Conservation (phyloP, 2,888 invertebrate genomes). For the Epinotia nisella region DNA sequence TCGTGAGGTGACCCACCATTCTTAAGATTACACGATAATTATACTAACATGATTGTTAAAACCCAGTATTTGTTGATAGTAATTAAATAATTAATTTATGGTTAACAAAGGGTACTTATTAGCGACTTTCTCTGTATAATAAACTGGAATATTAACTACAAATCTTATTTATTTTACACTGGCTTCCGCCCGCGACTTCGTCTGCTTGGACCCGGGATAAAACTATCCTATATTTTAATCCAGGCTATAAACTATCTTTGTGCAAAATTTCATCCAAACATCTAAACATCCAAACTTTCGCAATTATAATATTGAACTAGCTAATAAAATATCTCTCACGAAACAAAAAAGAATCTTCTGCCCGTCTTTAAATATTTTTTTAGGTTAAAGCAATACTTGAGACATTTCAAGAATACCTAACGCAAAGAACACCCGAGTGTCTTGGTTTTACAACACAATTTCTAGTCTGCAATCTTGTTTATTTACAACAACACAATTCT, state of each 20-base stretch:
- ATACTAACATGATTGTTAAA: neutral
- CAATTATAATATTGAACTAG: too few relatives aligned
- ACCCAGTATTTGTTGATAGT: neutral
- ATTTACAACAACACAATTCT: too few relatives aligned
- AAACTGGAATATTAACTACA: slow-evolving; percentile 2
- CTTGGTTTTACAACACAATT: neutral
- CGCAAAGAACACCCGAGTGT: neutral
- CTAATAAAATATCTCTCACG: neutral
- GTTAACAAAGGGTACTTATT: slow-evolving; percentile 26
- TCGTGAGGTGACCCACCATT: too few relatives aligned
- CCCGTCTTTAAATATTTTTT: neutral
- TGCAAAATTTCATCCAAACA: too few relatives aligned
- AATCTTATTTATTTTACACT: too few relatives aligned
- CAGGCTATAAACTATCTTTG: too few relatives aligned
- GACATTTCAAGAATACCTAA: neutral
- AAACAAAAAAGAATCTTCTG: too few relatives aligned
- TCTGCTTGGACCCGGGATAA: too few relatives aligned
- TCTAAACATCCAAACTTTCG: too few relatives aligned
- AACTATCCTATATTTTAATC: too few relatives aligned
- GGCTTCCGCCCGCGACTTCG: too few relatives aligned
- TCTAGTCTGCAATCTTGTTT: too few relatives aligned
- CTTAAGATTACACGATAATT: neutral
- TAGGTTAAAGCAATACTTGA: slow-evolving; percentile 10
- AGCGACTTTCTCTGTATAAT: slow-evolving; percentile 32
- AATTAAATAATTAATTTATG: neutral